Percentiles rank a stretch among this genome's conserved stretches.
phyloP scores from a whole-genome alignment of 2,888 invertebrate species.

The Antitype chi region DNA sequence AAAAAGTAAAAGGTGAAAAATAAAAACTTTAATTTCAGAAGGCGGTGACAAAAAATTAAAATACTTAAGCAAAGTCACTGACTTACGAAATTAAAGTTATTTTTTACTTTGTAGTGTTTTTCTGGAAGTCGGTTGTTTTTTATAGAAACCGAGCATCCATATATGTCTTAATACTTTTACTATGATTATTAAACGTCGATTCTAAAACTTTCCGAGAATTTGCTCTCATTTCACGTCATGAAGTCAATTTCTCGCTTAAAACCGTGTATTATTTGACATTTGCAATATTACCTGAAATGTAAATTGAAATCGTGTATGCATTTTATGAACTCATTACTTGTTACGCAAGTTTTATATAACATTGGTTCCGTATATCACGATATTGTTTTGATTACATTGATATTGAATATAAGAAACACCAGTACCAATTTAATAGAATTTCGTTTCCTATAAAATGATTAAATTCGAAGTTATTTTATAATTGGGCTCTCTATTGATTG shows the following conservation, averaged over 20 bases:
- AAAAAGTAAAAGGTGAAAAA: no score
- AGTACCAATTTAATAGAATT: conserved; percentile 13
- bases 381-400: conserved; percentile 50
- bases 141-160: no score
- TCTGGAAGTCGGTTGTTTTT: no score
- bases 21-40: no score
- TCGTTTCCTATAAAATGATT: conserved; percentile 9
- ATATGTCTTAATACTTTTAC: not conserved
- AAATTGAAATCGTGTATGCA: conserved; percentile 56
- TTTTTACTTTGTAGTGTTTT: no score
- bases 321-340: conserved; percentile 52
- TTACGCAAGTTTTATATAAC: conserved; percentile 56
- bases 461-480: not conserved
- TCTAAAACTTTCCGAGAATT: not conserved
- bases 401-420: conserved; percentile 49
- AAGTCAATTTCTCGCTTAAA: conserved; percentile 28
- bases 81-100: no score
- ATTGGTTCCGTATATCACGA: conserved; percentile 48
- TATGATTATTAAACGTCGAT: not conserved
- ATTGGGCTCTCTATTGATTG: not conserved
- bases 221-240: conserved; percentile 21
- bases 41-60: no score
- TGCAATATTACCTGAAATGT: conserved; percentile 44
- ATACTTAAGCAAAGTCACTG: no score
- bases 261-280: conserved; percentile 40